These are phyloP conservation scores for Frieseomelitta varia DNA, from an alignment of 1,140 invertebrate species.

Conservation along the genomic window DNA sequence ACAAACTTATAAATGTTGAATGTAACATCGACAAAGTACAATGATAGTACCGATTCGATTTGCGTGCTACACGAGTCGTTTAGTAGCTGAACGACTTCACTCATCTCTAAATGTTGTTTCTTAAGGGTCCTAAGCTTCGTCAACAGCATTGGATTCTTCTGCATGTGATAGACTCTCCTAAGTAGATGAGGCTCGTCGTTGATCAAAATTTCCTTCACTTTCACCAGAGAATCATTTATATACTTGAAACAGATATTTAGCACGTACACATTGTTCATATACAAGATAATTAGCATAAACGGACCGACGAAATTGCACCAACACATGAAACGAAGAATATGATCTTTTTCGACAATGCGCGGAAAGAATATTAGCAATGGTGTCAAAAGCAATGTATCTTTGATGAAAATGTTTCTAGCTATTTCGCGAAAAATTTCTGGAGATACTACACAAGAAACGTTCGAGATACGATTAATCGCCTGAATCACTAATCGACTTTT, in stretches of 20 bases:
- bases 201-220: slow-evolving; percentile 55
- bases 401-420: slow-evolving; percentile 61
- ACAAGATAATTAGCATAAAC: slow-evolving; percentile 64
- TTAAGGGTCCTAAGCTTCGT: slow-evolving; percentile 66
- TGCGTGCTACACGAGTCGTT: slow-evolving; percentile 69
- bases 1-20: slow-evolving; percentile 74
- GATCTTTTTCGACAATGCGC: background rate
- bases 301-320: slow-evolving; percentile 60
- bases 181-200: slow-evolving; percentile 71
- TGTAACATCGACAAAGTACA: slow-evolving; percentile 71
- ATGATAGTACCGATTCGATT: slow-evolving; percentile 53
- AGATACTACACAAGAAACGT: slow-evolving; percentile 55
- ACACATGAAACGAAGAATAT: background rate
- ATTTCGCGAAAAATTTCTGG: slow-evolving; percentile 47
- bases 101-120: slow-evolving; percentile 69
- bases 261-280: slow-evolving; percentile 67
- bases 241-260: slow-evolving; percentile 67
- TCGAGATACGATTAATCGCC: slow-evolving; percentile 58
- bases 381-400: slow-evolving; percentile 68
- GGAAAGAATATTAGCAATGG: slow-evolving; percentile 57
- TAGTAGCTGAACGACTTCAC: slow-evolving; percentile 62
- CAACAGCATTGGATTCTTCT: slow-evolving; percentile 70
- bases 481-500: slow-evolving; percentile 45
- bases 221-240: slow-evolving; percentile 64
- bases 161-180: slow-evolving; percentile 69